phyloP scores from a whole-genome alignment of 1,140 invertebrate genomes.

The Chrysomallon squamiferum region DNA sequence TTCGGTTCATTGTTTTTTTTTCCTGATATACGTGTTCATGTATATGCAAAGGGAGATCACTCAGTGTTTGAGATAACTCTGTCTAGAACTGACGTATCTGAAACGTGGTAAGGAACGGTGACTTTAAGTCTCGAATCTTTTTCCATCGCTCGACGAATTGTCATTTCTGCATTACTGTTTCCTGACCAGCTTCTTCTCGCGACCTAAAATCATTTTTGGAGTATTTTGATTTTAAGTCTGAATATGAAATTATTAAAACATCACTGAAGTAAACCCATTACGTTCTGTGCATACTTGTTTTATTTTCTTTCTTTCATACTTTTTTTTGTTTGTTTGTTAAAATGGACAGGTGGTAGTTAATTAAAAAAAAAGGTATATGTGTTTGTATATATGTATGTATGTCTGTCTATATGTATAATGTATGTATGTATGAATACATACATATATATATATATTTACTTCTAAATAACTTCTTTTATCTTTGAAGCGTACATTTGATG shows the following conservation, averaged over 20 bases:
- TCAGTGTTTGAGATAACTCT: background rate
- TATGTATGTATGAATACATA: too few relatives aligned
- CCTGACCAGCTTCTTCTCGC: slow-evolving; percentile 63
- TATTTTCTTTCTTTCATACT: background rate
- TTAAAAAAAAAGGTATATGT: background rate
- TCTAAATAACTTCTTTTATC: too few relatives aligned
- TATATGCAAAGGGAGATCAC: too few relatives aligned
- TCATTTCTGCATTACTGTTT: slow-evolving; percentile 67
- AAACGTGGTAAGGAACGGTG: slow-evolving; percentile 64
- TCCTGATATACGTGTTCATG: too few relatives aligned
- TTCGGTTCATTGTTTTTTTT: too few relatives aligned
- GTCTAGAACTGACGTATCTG: background rate
- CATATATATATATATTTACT: too few relatives aligned
- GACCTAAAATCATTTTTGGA: slow-evolving; percentile 41
- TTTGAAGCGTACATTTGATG: too few relatives aligned
- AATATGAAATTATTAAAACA: background rate
- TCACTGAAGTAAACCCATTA: background rate
- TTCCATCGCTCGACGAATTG: slow-evolving; percentile 67
- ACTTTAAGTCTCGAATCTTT: slow-evolving; percentile 64
- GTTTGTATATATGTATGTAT: background rate
- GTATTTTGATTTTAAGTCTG: background rate
- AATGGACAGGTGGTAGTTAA: background rate
- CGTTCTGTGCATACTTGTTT: background rate
- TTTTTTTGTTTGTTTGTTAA: background rate
- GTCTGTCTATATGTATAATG: too few relatives aligned